Base-by-base conservation (phyloP, 2,888 invertebrate species). In the Yponomeuta cagnagella region DNA sequence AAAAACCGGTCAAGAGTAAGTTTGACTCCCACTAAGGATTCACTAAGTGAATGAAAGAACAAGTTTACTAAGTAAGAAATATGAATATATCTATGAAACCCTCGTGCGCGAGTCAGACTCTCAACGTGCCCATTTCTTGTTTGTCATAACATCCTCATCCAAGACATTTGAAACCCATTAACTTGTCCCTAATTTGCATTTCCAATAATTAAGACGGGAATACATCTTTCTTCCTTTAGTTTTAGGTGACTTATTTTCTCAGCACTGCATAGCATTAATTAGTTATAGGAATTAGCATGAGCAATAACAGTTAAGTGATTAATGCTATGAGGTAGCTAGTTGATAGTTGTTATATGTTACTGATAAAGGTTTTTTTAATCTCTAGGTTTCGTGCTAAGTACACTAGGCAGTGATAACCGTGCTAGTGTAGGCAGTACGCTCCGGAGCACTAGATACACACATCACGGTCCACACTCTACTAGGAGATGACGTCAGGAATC, bases 381-480 rank as follows among this genome's bases (percentile, higher is more conserved):
- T 92, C 92, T 92, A 92, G 92, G 92, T 91, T 91, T 89, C 92
- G 92, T 91, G 92, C 90, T 92, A 92, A 90, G 90, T 90, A 90
- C 90, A 92, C 91, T 91, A 92, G 91, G 91, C 91, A 89, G 90
- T 85, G 84, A 89, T 84, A 82, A 85, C 83, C 86, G 85, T 82
- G 90, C 91, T 92, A 91, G 92, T 91, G 92, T 92, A 92, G 92
- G 92, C 91, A 90, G 90, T 90, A 88, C 90, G 90, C 92, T 91
- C 90, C 89, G 91, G 91, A 91, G 92, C 89, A 86, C 90, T 92
- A 90, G 90, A 84, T 90, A 88, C 90, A 84, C 86, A 84, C 87
- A 82, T 84, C 88, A 86, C 85, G 90, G 90, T 90, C 90, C 85
- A 80, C 89, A 85, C 80, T 82, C 84, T 87, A 89, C 87, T 91